Percentiles rank a stretch among this genome's conserved stretches.
Conservation (phyloP, 2,888 invertebrate genomes). For the Brassicogethes aeneus region DNA sequence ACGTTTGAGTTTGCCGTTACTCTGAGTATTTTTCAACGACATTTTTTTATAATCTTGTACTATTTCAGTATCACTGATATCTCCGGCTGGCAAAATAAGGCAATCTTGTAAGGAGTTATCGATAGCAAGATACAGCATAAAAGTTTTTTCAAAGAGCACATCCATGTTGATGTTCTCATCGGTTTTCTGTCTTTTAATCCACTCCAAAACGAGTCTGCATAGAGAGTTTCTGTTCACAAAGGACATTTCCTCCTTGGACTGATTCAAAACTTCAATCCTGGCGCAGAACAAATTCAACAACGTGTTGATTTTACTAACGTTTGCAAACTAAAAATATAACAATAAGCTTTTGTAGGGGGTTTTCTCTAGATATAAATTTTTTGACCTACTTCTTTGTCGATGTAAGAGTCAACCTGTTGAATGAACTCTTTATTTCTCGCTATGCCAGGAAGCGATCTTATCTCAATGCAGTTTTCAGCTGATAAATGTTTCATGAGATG, state of each 20-base stretch:
- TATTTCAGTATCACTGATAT: constrained; percentile 62
- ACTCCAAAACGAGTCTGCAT: constrained; percentile 55
- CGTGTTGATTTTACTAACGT: constrained; percentile 54
- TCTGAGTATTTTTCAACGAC: constrained; percentile 36
- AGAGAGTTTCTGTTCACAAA: constrained; percentile 49
- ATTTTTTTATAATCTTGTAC: constrained; percentile 65
- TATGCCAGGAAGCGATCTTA: constrained; percentile 53
- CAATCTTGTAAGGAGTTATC: constrained; percentile 74
- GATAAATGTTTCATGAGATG: constrained; percentile 58
- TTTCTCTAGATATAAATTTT: no score
- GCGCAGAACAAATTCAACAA: constrained; percentile 58
- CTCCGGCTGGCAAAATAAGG: constrained; percentile 56
- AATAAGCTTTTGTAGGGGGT: not conserved
- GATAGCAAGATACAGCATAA: constrained; percentile 65
- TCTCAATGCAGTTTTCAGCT: constrained; percentile 49
- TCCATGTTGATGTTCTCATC: constrained; percentile 34
- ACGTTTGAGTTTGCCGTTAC: constrained; percentile 37
- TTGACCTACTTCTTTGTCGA: constrained; percentile 61
- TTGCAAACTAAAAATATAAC: constrained; percentile 47
- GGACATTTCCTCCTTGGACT: constrained; percentile 59
- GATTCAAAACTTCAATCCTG: constrained; percentile 66
- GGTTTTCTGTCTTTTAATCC: constrained; percentile 45
- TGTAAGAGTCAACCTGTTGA: constrained; percentile 58
- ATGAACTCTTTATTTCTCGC: constrained; percentile 51
- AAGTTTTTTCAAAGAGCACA: constrained; percentile 54